Base-by-base conservation (phyloP, 2,113 vertebrate species). In the Polyodon spathula region DNA sequence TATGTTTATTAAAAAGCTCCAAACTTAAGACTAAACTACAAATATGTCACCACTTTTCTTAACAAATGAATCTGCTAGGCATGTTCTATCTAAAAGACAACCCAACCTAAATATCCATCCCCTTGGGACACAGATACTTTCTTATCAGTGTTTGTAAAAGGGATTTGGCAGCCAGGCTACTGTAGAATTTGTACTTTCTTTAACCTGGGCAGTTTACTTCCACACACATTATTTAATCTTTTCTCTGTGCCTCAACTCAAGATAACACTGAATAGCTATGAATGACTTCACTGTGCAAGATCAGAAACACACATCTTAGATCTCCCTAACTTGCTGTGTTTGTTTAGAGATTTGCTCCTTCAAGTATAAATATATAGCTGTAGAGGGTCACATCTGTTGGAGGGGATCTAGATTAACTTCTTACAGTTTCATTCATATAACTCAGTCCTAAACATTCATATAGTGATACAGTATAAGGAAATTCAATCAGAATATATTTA, bases 11-110 rank as follows among this genome's bases (percentile, higher is more conserved):
- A 27, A 3, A 27, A 27, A 27, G 27, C 27, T 27, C 3, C 27
- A 69, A 69, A 66, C 67, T 63, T 61, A 50, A 53, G 53, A 40
- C 60, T 40, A 50, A 70, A 74, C 71, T 80, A 78, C 75, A 72
- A 74, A 77, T 78, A 79, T 75, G 78, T 27, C 60, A 12, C 73
- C 73, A 53, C 66, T 66, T 50, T 72, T 68, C 4, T 65, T 9
- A 68, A 76, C 66, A 79, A 82, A 80, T 71, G 78, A 78, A 82
- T 82, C 82, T 80, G 82, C 79, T 79, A 79, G 76, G 75, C 75
- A 74, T 67, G 71, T 78, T 81, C 71, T 75, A 69, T 72, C 59
- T 39, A 73, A 74, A 67, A 68, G 69, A 69, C 67, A 63, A 59
- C 71, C 71, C 71, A 43, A 50, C 56, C 37, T 38, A 51, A 68